phyloP scores from a whole-genome alignment of 2,797 vertebrate species.

The Rallus crepitans region DNA sequence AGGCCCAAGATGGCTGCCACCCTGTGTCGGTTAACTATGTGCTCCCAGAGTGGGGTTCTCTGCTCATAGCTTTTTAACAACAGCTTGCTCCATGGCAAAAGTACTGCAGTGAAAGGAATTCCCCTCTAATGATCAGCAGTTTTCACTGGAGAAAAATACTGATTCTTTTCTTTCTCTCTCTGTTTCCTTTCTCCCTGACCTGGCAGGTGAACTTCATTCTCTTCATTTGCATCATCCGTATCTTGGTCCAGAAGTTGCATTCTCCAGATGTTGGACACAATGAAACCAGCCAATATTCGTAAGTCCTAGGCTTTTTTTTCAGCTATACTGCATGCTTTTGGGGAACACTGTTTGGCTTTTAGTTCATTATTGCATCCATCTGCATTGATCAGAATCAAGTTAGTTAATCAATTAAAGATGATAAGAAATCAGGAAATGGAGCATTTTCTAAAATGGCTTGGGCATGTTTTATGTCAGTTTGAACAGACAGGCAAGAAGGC shows the following conservation, averaged over 20 bases:
- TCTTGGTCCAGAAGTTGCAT: constrained; percentile 94
- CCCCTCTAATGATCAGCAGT: background rate
- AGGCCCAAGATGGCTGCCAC: constrained; percentile 79
- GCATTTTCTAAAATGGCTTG: background rate
- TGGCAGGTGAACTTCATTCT: constrained; percentile 92
- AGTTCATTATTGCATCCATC: background rate
- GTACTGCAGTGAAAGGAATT: background rate
- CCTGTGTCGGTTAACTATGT: constrained; percentile 70
- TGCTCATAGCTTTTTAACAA: constrained; percentile 34
- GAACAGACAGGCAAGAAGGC: background rate
- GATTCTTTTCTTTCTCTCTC: background rate
- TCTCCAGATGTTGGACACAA: constrained; percentile 92
- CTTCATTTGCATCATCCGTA: constrained; percentile 95
- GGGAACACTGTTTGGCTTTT: background rate
- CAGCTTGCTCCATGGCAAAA: background rate
- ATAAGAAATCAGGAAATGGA: background rate
- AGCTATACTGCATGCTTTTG: accelerated
- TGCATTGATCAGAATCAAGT: background rate
- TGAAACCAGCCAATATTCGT: constrained; percentile 94
- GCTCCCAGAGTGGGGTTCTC: constrained; percentile 1
- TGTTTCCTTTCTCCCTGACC: background rate
- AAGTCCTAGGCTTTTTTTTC: constrained; percentile 70
- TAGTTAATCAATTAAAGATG: background rate
- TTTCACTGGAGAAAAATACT: background rate
- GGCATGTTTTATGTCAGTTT: background rate